Evolutionary conservation across 2,797 vertebrate species (phyloP).

Genomic region (Diglossa cyanea): DNA sequence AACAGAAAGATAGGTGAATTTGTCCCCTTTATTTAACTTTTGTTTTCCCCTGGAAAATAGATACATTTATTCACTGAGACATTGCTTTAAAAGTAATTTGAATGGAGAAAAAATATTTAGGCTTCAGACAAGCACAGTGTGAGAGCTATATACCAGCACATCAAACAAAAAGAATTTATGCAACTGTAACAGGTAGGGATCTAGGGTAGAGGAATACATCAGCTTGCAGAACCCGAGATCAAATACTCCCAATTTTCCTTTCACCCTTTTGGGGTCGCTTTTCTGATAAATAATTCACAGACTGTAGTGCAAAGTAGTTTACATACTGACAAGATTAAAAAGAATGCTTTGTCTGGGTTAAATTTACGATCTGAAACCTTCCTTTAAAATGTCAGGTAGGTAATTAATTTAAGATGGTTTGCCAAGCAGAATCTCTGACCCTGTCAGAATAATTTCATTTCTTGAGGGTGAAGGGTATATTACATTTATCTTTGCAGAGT

Average conservation of each 20-base stretch:
- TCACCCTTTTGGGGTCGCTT: conserved; percentile 75
- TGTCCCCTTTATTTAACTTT: not conserved
- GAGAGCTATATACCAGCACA: conserved; percentile 8
- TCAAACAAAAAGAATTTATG: conserved; percentile 67
- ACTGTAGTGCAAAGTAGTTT: conserved; percentile 79
- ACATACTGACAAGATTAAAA: conserved; percentile 85
- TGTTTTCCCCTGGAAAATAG: not conserved
- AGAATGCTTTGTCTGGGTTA: conserved; percentile 82
- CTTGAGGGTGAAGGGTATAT: conserved; percentile 69
- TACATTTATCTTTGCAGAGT: conserved; percentile 68
- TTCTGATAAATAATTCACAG: conserved; percentile 83
- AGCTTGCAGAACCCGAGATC: conserved; percentile 64
- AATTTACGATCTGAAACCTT: conserved; percentile 80
- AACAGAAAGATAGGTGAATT: not conserved
- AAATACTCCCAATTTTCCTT: conserved; percentile 71
- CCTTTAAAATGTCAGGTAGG: conserved; percentile 81
- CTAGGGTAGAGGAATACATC: conserved; percentile 65
- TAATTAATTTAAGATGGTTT: conserved; percentile 83
- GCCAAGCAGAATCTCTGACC: conserved; percentile 73
- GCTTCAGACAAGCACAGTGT: not conserved
- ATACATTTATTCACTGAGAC: not conserved
- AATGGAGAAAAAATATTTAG: not conserved
- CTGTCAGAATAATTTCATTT: conserved; percentile 80
- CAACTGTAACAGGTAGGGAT: conserved; percentile 69
- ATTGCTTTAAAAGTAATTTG: not conserved